Conservation (phyloP, 2,888 invertebrate genomes). For the Ichneumoninae sp. region DNA sequence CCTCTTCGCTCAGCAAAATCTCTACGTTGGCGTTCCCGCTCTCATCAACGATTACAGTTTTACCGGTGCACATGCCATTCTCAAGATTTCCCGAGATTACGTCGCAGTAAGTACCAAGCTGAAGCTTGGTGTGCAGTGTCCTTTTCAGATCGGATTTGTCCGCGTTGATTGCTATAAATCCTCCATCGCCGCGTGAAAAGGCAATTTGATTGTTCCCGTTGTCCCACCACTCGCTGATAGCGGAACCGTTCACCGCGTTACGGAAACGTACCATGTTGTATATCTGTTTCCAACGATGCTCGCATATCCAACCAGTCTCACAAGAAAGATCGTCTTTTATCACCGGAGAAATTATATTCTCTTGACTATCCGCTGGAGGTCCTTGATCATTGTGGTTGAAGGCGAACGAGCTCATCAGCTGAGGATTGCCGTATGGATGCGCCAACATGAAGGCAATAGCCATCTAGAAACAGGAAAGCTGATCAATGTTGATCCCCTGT, state of each 20-base stretch:
- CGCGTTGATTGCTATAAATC: constrained; percentile 91
- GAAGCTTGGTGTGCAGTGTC: constrained; percentile 89
- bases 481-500: too few species aligned
- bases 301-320: constrained; percentile 92
- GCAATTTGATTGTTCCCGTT: constrained; percentile 93
- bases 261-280: constrained; percentile 92
- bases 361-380: constrained; percentile 89
- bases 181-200: constrained; percentile 90
- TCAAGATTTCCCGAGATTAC: constrained; percentile 90
- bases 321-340: constrained; percentile 89
- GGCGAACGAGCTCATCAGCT: constrained; percentile 94
- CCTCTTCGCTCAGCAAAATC: constrained; percentile 86
- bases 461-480: constrained; percentile 81
- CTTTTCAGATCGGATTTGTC: constrained; percentile 87
- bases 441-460: constrained; percentile 95
- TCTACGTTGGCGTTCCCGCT: constrained; percentile 87
- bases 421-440: constrained; percentile 91
- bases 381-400: constrained; percentile 87
- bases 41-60: constrained; percentile 86
- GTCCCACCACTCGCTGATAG: constrained; percentile 91
- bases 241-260: constrained; percentile 88
- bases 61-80: constrained; percentile 88
- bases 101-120: constrained; percentile 93
- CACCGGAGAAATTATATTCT: constrained; percentile 88
- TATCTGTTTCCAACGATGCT: constrained; percentile 94